Base-by-base conservation (phyloP, 2,113 vertebrate genomes). In the Corythoichthys intestinalis region DNA sequence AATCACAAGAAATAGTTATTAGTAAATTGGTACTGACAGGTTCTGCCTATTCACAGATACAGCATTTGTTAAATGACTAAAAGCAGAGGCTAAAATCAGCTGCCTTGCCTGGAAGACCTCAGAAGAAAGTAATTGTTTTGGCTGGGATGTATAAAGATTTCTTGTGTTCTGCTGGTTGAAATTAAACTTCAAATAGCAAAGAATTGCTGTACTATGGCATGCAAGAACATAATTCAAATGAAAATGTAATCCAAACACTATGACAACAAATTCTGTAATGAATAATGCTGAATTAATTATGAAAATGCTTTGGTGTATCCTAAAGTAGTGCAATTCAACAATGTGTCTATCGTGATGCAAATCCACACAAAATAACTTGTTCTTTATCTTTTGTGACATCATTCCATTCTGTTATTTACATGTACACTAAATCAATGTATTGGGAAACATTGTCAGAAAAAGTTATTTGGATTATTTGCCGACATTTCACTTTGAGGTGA, bases 401-500 rank as follows among this genome's bases (percentile, higher is more conserved):
- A 7, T 46, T 63, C 4, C 34, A 61, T 61, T 66, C 41, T 49
- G 71, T 35, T 65, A 72, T 81, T 83, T 65, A 66, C 38, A 46
- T 28, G 66, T 35, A 78, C 70, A 81, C 66, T 85, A 75, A 84
- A 70, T 76, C 77, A 73, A 34, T 58, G 49, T 62, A 12, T 48
- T 77, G 74, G 70, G 70, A 20, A 47, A 38, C 54, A 17, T 78
- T 67, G 58, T 65, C 38, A 44, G 44, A 76, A 59, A 72, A 67
- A 66, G 72, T 71, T 78, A 11, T 46, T 41, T 56, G 69, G 53
- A 86, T 80, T 73, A 79, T 76, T 72, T 75, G 69, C 71, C 78
- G 74, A 60, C 69, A 70, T 63, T 47, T 47, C 20, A 59, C 53
- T 73, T 65, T 67, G 58, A 71, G 35, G 34, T 74, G 81, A 69